Base-by-base conservation (phyloP, 1,140 invertebrate genomes). In the Hermatobates lingyangjiaoensis region DNA sequence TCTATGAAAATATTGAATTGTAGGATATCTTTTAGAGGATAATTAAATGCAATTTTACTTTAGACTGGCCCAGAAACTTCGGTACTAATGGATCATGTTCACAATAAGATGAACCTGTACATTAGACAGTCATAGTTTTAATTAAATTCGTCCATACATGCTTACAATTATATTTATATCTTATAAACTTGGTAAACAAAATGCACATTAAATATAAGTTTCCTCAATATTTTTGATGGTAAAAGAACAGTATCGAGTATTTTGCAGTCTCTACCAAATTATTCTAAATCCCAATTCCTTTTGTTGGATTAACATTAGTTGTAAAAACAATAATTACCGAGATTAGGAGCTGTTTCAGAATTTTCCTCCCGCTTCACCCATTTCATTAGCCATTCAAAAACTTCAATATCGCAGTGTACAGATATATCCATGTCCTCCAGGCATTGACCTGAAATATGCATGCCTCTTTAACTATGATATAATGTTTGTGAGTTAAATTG, bases 371-470 rank as follows among this genome's bases (percentile, higher is more conserved):
- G 27, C 63, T 86, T 85, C 0, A 93, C 84, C 87, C 90, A 95
- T 56, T 80, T 76, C 81, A 96, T 91, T n/a, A 96, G 67, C 90
- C 90, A 96, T 57, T 95, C 89, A 64, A 96, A 96, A 55, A 85
- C 82, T 45, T 75, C 79, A 45, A 96, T 82, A 67, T 96, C 90
- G 64, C 90, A 94, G 64, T 95, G 89, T 1, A 94, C 89, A 0
- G 89, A 92, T 57, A 96, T 93, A 60, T 95, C 90, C 73, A 94
- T 92, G 58, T 93, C 89, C 63, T 91, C 87, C n/a, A 91, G 62
- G 44, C 79, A 74, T 66, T 89, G 85, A 7, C 86, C 73, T 66
- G 50, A 57, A 53, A 64, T n/a, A n/a, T n/a, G n/a, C n/a, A n/a
- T n/a, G n/a, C n/a, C n/a, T n/a, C n/a, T n/a, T n/a, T n/a, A n/a